Evolutionary conservation across 2,113 vertebrate genomes (phyloP).

Genomic region (Rhinolophus ferrumequinum): DNA sequence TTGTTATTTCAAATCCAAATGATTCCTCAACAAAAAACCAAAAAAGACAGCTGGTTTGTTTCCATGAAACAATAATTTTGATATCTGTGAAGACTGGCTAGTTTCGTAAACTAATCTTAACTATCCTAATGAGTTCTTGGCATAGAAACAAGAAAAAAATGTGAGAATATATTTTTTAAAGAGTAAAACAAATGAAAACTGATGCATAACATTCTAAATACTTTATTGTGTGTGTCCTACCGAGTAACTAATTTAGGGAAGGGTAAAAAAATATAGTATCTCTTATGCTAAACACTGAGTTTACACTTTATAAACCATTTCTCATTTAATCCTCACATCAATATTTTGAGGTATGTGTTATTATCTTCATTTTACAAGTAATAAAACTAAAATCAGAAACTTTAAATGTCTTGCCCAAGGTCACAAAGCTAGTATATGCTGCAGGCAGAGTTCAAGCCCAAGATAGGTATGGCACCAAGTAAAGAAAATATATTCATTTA

Average conservation of each 20-base stretch:
- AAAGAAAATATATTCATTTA: conserved; percentile 46
- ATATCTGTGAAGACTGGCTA: neutral
- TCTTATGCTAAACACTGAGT: conserved; percentile 2
- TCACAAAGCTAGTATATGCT: conserved; percentile 22
- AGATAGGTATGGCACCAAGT: neutral
- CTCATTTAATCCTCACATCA: conserved; percentile 9
- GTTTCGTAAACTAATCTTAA: conserved; percentile 27
- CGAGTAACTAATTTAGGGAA: conserved; percentile 37
- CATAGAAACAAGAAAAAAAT: conserved; percentile 46
- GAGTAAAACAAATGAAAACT: conserved; percentile 29
- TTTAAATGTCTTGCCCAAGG: neutral
- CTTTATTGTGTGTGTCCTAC: neutral
- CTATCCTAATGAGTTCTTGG: neutral
- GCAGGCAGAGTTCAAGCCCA: neutral
- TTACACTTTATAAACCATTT: conserved; percentile 24
- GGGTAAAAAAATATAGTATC: neutral
- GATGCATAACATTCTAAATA: neutral
- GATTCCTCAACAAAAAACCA: neutral
- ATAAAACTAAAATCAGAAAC: conserved; percentile 26
- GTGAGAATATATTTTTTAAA: neutral
- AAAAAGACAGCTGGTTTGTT: conserved; percentile 10
- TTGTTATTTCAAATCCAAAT: conserved; percentile 50
- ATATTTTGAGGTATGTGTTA: neutral
- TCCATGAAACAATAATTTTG: conserved; percentile 33
- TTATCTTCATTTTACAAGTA: neutral